Conservation (phyloP, 2,888 invertebrate species). For the Elmis aenea region DNA sequence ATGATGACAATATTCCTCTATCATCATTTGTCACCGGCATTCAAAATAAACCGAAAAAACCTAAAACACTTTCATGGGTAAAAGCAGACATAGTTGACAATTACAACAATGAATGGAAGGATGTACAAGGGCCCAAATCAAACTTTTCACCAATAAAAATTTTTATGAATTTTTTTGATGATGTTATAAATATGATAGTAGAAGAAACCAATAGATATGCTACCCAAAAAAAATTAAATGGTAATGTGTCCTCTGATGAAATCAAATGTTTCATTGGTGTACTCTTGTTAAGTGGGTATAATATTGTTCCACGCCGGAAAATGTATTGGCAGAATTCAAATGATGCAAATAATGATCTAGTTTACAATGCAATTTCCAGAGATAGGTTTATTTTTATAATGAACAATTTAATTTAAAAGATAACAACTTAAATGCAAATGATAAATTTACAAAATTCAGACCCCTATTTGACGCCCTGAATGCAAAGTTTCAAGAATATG, state of each 20-base stretch:
- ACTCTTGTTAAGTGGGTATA: conserved; percentile 30
- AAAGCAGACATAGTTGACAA: too few species aligned
- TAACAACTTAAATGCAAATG: conserved; percentile 19
- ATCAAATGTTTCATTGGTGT: conserved; percentile 25
- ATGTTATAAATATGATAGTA: conserved; percentile 3
- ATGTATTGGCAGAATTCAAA: conserved; percentile 22
- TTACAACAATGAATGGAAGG: too few species aligned
- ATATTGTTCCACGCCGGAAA: conserved; percentile 23
- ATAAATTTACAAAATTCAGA: conserved; percentile 28
- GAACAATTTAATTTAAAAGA: too few species aligned
- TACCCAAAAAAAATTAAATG: conserved; percentile 10
- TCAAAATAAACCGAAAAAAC: too few species aligned
- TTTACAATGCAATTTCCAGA: conserved; percentile 7
- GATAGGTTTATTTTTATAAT: conserved; percentile 7
- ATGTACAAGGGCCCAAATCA: not conserved
- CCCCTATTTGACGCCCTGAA: conserved; percentile 26
- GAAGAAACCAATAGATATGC: conserved; percentile 11
- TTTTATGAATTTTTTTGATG: conserved; percentile 9
- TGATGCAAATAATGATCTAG: conserved; percentile 19
- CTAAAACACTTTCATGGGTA: too few species aligned
- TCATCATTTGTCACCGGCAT: too few species aligned
- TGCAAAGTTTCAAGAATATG: conserved; percentile 23
- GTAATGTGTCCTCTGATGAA: conserved; percentile 12
- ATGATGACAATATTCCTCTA: too few species aligned
- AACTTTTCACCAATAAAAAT: conserved; percentile 1